Evolutionary conservation across 2,797 vertebrate species (phyloP).

Genomic region (Labeo calbasu): DNA sequence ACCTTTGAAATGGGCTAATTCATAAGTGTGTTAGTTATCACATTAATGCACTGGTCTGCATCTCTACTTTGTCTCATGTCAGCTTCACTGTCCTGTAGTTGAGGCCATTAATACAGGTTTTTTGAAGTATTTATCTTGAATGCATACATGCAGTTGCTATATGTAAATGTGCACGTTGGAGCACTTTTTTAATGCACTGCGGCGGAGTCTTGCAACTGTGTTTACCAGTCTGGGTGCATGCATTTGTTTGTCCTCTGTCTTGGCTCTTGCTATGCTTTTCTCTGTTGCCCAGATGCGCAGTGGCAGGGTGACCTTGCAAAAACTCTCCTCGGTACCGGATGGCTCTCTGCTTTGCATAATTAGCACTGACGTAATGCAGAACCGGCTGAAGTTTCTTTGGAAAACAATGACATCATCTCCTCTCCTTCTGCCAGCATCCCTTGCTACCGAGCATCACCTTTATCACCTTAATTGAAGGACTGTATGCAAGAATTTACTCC

Average conservation of each 20-base stretch:
- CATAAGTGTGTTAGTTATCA: not conserved
- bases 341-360: constrained; percentile 80
- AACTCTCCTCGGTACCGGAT: constrained; percentile 68
- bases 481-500: constrained; percentile 1
- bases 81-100: not conserved
- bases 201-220: not conserved
- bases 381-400: constrained; percentile 72
- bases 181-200: not conserved
- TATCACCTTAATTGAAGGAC: constrained; percentile 7
- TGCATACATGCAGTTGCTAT: not conserved
- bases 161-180: not conserved
- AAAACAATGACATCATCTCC: constrained; percentile 53
- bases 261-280: constrained; percentile 54
- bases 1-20: constrained; percentile 28
- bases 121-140: not conserved
- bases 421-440: constrained; percentile 39
- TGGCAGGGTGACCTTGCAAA: constrained; percentile 79
- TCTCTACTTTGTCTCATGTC: not conserved
- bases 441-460: constrained; percentile 13
- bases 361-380: constrained; percentile 76
- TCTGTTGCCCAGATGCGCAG: constrained; percentile 78
- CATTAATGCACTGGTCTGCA: not conserved
- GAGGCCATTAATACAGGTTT: not conserved
- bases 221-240: constrained; percentile 22
- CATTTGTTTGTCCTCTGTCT: constrained; percentile 51